Percentiles rank a stretch among this genome's conserved stretches.
These are phyloP conservation scores for Rhinella marina DNA, from an alignment of 2,797 vertebrate species.

Conservation along the genomic window DNA sequence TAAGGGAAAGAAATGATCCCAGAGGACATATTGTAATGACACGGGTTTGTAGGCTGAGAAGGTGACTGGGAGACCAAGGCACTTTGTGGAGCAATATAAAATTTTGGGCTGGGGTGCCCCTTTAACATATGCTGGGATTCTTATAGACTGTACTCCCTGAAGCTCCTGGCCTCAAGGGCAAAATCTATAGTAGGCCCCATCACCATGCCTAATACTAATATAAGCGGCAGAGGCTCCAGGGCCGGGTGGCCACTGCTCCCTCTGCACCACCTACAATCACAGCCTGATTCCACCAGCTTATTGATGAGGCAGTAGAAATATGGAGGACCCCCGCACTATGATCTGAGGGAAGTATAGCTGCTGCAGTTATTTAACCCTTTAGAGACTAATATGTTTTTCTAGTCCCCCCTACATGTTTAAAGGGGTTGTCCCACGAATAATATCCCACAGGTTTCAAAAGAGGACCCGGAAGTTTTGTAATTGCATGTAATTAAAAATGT, in stretches of 20 bases:
- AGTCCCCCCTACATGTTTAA: too few species aligned
- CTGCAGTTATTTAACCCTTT: neutral
- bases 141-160: neutral
- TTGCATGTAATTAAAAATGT: too few species aligned
- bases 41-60: neutral
- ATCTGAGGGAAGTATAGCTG: neutral
- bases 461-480: too few species aligned
- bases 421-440: too few species aligned
- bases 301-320: neutral
- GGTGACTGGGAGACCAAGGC: neutral
- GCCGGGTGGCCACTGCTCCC: neutral
- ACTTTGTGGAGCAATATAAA: neutral
- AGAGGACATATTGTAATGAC: too few species aligned
- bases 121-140: neutral
- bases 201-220: too few species aligned
- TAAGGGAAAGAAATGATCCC: too few species aligned
- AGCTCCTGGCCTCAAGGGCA: neutral
- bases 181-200: neutral
- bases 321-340: neutral
- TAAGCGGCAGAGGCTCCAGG: too few species aligned
- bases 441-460: too few species aligned
- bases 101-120: neutral
- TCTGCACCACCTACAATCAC: neutral
- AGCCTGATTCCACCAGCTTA: neutral
- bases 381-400: neutral